Conservation (phyloP, 2,797 vertebrate genomes). For the Notolabrus celidotus region DNA sequence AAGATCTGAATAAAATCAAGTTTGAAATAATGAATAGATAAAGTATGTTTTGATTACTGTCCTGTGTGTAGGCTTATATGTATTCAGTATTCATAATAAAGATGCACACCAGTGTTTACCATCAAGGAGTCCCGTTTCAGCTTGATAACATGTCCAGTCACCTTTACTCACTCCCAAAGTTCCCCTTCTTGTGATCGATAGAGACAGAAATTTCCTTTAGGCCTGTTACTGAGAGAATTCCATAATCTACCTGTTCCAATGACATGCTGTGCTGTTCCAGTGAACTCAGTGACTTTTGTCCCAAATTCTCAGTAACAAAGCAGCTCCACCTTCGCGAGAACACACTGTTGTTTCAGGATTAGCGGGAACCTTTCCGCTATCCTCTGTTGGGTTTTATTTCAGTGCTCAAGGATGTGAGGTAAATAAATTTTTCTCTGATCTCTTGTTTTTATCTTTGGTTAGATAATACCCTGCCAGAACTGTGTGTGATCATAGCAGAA, state of each 20-base stretch:
- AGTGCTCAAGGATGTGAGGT: constrained; percentile 15
- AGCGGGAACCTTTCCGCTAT: constrained; percentile 15
- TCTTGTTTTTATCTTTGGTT: constrained; percentile 47
- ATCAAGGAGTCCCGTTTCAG: constrained; percentile 37
- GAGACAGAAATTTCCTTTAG: constrained; percentile 15
- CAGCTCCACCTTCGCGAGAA: constrained; percentile 23
- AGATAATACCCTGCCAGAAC: constrained; percentile 35
- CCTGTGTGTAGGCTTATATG: constrained; percentile 78
- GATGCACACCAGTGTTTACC: constrained; percentile 71
- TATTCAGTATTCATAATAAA: constrained; percentile 84
- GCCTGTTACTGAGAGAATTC: constrained; percentile 10
- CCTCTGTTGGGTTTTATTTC: constrained; percentile 20
- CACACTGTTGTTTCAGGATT: constrained; percentile 12
- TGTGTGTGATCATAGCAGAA: constrained; percentile 41
- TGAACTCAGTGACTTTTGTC: constrained; percentile 21
- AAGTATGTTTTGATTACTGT: constrained; percentile 72
- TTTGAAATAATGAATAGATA: constrained; percentile 72
- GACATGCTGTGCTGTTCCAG: constrained; percentile 27
- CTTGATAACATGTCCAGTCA: constrained; percentile 37
- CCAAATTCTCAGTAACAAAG: constrained; percentile 40
- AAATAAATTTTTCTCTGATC: constrained; percentile 43
- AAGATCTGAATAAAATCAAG: constrained; percentile 72
- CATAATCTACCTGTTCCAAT: constrained; percentile 27
- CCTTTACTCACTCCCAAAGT: background rate
- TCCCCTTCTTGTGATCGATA: too few relatives aligned